Evolutionary conservation across 1,140 invertebrate species (phyloP).

Genomic region (Drosophila repleta): DNA sequence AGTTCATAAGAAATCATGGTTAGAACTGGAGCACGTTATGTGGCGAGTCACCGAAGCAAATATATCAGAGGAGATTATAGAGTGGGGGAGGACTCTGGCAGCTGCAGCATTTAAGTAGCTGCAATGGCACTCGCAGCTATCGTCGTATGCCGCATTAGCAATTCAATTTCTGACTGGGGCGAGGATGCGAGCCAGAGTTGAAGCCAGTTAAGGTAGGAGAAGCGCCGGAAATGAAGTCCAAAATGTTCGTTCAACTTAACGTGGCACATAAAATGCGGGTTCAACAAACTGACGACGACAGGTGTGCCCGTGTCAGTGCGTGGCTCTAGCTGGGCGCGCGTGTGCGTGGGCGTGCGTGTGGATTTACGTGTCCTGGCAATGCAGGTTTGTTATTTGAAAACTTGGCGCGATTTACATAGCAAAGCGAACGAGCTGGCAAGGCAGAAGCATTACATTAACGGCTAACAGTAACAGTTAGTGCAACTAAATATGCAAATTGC

Average conservation of each 20-base stretch:
- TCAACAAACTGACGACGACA: conserved; percentile 54
- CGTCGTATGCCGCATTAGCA: conserved; percentile 34
- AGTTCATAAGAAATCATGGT: conserved; percentile 7
- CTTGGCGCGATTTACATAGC: conserved; percentile 60
- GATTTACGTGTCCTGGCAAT: conserved; percentile 29
- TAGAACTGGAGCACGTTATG: neutral
- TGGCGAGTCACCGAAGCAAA: neutral
- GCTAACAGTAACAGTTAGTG: conserved; percentile 24
- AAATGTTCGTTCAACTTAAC: conserved; percentile 38
- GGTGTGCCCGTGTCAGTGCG: neutral
- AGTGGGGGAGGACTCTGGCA: conserved; percentile 3
- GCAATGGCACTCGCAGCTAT: conserved; percentile 15
- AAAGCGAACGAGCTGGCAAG: conserved; percentile 39
- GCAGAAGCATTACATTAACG: conserved; percentile 36
- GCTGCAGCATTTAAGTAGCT: conserved; percentile 51
- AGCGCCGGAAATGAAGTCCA: conserved; percentile 55
- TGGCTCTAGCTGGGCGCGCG: neutral
- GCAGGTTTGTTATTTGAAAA: conserved; percentile 63
- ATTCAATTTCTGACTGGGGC: conserved; percentile 50
- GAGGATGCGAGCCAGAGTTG: neutral
- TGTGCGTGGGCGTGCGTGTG: conserved; percentile 3
- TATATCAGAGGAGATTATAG: conserved; percentile 1
- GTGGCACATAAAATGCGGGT: conserved; percentile 7
- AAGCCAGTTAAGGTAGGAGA: conserved; percentile 7
- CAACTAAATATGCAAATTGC: conserved; percentile 62